These are phyloP conservation scores for Drosophila koepferae DNA, from an alignment of 2,888 invertebrate species.

Conservation along the genomic window DNA sequence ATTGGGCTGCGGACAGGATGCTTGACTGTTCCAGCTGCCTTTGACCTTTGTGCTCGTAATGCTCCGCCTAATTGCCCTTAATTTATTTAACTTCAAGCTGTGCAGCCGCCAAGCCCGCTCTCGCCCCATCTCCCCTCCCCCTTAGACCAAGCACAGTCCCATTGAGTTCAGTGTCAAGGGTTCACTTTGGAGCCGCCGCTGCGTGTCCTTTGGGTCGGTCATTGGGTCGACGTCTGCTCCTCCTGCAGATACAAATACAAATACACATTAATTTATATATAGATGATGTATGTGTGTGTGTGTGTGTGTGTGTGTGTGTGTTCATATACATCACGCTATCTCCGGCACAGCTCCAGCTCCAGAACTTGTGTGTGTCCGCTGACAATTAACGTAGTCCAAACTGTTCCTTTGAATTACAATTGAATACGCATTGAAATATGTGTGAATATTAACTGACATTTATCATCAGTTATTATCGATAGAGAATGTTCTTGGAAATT, in stretches of 20 bases:
- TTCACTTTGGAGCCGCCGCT: slow-evolving; percentile 53
- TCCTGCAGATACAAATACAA: not conserved
- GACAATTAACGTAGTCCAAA: slow-evolving; percentile 28
- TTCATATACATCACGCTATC: slow-evolving; percentile 4
- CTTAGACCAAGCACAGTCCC: not conserved
- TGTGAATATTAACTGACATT: slow-evolving; percentile 14
- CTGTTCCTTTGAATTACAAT: slow-evolving; percentile 22
- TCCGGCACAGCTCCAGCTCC: not conserved
- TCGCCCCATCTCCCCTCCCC: not conserved
- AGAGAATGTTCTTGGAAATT: not conserved
- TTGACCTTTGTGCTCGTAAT: slow-evolving; percentile 73
- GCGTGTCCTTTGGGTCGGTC: slow-evolving; percentile 66
- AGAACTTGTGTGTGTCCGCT: not conserved
- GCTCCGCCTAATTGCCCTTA: slow-evolving; percentile 78
- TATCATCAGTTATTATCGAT: not conserved
- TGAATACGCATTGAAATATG: slow-evolving; percentile 15
- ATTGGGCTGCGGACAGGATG: slow-evolving; percentile 40
- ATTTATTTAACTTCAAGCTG: slow-evolving; percentile 81
- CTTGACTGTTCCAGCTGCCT: slow-evolving; percentile 29
- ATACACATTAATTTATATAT: not conserved
- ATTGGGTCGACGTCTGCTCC: slow-evolving; percentile 28
- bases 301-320: not conserved
- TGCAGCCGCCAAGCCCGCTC: slow-evolving; percentile 32
- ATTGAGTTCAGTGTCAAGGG: slow-evolving; percentile 66
- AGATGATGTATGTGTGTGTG: not conserved